phyloP scores from a whole-genome alignment of 2,797 vertebrate species.

The Manis javanica region DNA sequence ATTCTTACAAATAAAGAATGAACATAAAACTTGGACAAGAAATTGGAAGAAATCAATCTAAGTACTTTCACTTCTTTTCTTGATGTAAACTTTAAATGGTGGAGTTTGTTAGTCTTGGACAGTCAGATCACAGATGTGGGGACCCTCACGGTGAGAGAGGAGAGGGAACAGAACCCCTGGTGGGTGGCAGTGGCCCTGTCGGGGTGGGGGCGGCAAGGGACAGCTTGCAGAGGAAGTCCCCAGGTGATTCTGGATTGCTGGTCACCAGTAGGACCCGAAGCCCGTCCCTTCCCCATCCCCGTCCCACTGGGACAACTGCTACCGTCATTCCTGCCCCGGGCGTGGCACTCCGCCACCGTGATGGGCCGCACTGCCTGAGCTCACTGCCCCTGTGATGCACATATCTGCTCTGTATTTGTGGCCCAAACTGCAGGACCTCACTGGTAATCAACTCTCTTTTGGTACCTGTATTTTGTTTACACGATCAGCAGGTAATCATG shows the following conservation, averaged over 20 bases:
- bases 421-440: background rate
- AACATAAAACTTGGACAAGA: background rate
- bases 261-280: background rate
- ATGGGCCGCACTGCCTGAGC: fast-evolving
- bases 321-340: fast-evolving
- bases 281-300: fast-evolving
- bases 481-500: background rate
- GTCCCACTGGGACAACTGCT: fast-evolving
- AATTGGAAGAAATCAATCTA: background rate
- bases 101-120: background rate
- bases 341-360: fast-evolving
- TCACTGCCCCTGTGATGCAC: fast-evolving
- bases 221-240: background rate
- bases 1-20: background rate
- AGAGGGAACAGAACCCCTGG: background rate
- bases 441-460: background rate
- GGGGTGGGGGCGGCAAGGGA: no score
- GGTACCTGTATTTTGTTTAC: background rate
- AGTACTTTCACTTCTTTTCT: background rate
- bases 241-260: background rate
- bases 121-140: background rate
- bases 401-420: background rate
- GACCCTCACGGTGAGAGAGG: fast-evolving
- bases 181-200: fast-evolving
- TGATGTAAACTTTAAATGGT: fast-evolving